Base-by-base conservation (phyloP, 2,888 invertebrate species). In the Thumatha senex region DNA sequence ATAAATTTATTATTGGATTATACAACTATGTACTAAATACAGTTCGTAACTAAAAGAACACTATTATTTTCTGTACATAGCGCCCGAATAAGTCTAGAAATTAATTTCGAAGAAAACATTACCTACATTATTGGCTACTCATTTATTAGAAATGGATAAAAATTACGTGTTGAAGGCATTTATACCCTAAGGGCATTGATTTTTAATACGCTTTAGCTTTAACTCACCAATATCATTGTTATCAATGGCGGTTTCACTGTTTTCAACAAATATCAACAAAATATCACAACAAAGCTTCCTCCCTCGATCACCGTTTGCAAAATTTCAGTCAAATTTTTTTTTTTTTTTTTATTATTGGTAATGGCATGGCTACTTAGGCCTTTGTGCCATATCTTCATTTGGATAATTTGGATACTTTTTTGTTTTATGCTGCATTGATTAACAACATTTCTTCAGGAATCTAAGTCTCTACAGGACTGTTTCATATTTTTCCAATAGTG, bases 261-360 rank as follows among this genome's bases (percentile, higher is more conserved):
- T 77, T 70, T 53, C 65, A 59, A 46, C 52, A 61, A 76, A 73
- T 74, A 84, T 60, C 67, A 76, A 80, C 74, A 79, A 80, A 80
- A 70, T 76, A 80, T 70, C 81, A 84, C 84, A 89, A 88, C 89
- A 88, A 86, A 81, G 76, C 80, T 79, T 80, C 78, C 82, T 82
- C 80, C 76, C 70, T 81, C 81, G 70, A 73, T 76, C 72, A 75
- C 76, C 70, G 69, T 80, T 72, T 78, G 82, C 80, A 82, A 80
- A 24, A 24, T 24, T 24, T 24, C 5, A 24, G 2, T 24, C 18
- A 24, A 24, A 4, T 5, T 4, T 4, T 4, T 4, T 4, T 75
- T 82, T 80, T 71, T 31, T 31, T 31, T 8, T 5, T 2, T 57
- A 67, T 48, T 34, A 52, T 43, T 75, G 81, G 79, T 66, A 78